Conservation (phyloP, 2,888 invertebrate genomes). For the Electrophaes corylata region DNA sequence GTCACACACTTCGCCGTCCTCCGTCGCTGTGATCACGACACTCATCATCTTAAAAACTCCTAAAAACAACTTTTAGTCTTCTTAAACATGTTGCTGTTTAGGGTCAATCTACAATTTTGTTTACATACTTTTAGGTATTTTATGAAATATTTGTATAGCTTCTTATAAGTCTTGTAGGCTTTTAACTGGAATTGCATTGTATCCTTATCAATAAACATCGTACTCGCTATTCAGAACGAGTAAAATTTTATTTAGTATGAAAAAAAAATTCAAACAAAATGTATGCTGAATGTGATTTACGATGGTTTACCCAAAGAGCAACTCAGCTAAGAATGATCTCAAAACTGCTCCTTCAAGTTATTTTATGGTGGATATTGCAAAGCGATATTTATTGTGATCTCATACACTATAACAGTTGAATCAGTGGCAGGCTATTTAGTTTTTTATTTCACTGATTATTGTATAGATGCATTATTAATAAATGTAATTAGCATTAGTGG, state of each 20-base stretch:
- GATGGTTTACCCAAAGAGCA: too few species aligned
- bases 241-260: too few species aligned
- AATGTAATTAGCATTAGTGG: constrained; percentile 15
- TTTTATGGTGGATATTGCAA: constrained; percentile 69
- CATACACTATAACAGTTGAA: constrained; percentile 24
- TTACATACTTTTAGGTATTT: too few species aligned
- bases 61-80: constrained; percentile 41
- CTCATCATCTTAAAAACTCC: constrained; percentile 75
- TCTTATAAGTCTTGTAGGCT: too few species aligned
- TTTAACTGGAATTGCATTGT: too few species aligned
- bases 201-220: too few species aligned
- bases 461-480: constrained; percentile 22
- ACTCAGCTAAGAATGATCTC: constrained; percentile 48
- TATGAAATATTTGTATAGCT: too few species aligned
- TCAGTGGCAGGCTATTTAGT: not conserved
- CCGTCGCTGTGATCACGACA: constrained; percentile 89
- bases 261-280: too few species aligned
- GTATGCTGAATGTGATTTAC: too few species aligned
- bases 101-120: too few species aligned
- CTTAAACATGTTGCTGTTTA: not conserved
- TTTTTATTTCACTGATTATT: constrained; percentile 33
- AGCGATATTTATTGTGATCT: constrained; percentile 78
- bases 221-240: too few species aligned
- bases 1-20: constrained; percentile 95
- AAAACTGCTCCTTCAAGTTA: constrained; percentile 53